These are phyloP conservation scores for Plebejus argus DNA, from an alignment of 2,888 invertebrate genomes.

Conservation along the genomic window DNA sequence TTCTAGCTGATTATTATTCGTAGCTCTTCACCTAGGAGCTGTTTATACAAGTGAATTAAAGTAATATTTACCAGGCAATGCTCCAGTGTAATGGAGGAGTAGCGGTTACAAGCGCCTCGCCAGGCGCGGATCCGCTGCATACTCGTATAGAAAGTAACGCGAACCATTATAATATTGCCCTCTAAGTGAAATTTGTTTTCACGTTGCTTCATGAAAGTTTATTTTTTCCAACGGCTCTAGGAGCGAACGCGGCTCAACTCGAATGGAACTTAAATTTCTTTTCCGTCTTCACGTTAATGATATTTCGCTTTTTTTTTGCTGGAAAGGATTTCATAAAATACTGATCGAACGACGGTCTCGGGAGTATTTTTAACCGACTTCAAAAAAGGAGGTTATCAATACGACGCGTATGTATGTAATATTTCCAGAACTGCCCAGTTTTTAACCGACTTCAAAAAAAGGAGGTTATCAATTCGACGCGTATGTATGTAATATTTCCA, in stretches of 20 bases:
- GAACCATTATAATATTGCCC: slow-evolving; percentile 78
- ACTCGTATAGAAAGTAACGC: slow-evolving; percentile 61
- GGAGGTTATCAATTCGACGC: too few relatives aligned
- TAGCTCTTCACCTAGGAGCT: not conserved
- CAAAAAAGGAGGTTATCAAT: too few relatives aligned
- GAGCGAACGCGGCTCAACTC: slow-evolving; percentile 48
- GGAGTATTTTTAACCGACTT: not conserved
- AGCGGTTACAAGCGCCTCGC: slow-evolving; percentile 59
- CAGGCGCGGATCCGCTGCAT: slow-evolving; percentile 59
- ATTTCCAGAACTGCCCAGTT: too few relatives aligned
- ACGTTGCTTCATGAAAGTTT: slow-evolving; percentile 59
- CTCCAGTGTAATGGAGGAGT: slow-evolving; percentile 57
- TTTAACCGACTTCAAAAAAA: too few relatives aligned
- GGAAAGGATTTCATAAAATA: slow-evolving; percentile 5
- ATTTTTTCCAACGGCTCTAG: slow-evolving; percentile 58
- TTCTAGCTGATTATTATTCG: not conserved
- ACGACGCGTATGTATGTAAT: too few relatives aligned
- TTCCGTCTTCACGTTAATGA: slow-evolving; percentile 40
- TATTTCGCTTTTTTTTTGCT: slow-evolving; percentile 37
- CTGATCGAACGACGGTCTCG: not conserved
- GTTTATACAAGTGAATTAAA: not conserved
- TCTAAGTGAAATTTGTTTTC: slow-evolving; percentile 74
- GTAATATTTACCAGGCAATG: slow-evolving; percentile 47
- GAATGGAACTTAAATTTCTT: slow-evolving; percentile 41
- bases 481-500: too few relatives aligned